phyloP scores from a whole-genome alignment of 2,888 invertebrate genomes.

The Rhodophaea formosa region DNA sequence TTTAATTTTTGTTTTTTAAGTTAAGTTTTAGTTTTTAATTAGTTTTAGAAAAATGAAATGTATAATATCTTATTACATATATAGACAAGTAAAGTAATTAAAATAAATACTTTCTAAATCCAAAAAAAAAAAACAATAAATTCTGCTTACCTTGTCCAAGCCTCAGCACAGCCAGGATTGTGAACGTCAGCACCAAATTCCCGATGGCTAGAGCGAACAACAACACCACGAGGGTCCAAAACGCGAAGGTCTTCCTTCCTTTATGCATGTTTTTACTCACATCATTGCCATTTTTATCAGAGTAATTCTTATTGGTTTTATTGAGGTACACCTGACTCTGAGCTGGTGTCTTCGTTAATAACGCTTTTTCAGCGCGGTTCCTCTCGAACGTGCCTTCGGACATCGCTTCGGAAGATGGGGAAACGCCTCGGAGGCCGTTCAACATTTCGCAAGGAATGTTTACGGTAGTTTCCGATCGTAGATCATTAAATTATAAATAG shows the following conservation, averaged over 20 bases:
- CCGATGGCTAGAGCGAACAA: slow-evolving; percentile 88
- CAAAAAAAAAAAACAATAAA: too few species aligned
- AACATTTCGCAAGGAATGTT: slow-evolving; percentile 46
- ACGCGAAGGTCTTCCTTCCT: slow-evolving; percentile 84
- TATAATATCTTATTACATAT: too few species aligned
- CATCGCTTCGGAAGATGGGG: slow-evolving; percentile 68
- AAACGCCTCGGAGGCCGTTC: slow-evolving; percentile 57
- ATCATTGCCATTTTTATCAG: slow-evolving; percentile 73
- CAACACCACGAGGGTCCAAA: slow-evolving; percentile 89
- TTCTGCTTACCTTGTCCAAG: slow-evolving; percentile 82
- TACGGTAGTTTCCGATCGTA: slow-evolving; percentile 32
- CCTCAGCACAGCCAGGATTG: slow-evolving; percentile 89
- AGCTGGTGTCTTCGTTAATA: slow-evolving; percentile 61
- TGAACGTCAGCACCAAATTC: slow-evolving; percentile 89
- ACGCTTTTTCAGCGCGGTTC: slow-evolving; percentile 67
- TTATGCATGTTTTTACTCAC: slow-evolving; percentile 59
- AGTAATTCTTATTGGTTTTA: slow-evolving; percentile 59
- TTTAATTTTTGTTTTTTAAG: too few species aligned
- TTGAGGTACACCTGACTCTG: slow-evolving; percentile 54
- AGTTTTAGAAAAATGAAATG: too few species aligned
- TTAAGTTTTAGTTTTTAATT: too few species aligned
- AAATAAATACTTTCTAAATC: too few species aligned
- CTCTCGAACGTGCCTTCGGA: slow-evolving; percentile 65
- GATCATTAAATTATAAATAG: slow-evolving; percentile 62
- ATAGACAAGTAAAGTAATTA: too few species aligned